Percentiles rank a stretch among this genome's conserved stretches.
These are phyloP conservation scores for Parauchenoglanis ngamensis DNA, from an alignment of 2,797 vertebrate genomes.

Conservation along the genomic window DNA sequence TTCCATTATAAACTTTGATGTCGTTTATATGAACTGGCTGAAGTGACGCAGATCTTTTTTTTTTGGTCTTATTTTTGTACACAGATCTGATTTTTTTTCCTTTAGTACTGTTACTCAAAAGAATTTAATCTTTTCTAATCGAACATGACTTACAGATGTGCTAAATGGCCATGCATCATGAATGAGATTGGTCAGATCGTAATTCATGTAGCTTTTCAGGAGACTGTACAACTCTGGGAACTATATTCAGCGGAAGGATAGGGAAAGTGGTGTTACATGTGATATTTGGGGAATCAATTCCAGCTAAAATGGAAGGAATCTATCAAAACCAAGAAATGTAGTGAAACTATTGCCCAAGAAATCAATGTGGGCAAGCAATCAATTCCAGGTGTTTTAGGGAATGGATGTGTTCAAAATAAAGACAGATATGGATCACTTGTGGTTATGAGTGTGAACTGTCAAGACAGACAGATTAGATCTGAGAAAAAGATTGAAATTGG, in stretches of 20 bases:
- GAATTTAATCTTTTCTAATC: neutral
- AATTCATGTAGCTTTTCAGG: constrained; percentile 3
- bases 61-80: neutral
- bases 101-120: neutral
- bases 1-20: neutral
- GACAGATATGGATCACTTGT: neutral
- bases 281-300: neutral
- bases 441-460: neutral
- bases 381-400: neutral
- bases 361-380: neutral
- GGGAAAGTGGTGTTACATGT: neutral
- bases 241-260: neutral
- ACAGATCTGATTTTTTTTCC: neutral
- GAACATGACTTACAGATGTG: neutral
- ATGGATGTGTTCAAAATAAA: neutral
- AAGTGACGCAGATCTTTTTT: neutral
- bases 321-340: neutral
- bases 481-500: neutral
- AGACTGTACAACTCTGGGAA: neutral
- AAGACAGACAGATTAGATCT: neutral
- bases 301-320: neutral
- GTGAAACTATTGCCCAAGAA: neutral
- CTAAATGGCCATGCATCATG: neutral
- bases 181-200: neutral
- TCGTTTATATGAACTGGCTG: neutral